Base-by-base conservation (phyloP, 2,888 invertebrate genomes). In the Dryadula phaetusa region DNA sequence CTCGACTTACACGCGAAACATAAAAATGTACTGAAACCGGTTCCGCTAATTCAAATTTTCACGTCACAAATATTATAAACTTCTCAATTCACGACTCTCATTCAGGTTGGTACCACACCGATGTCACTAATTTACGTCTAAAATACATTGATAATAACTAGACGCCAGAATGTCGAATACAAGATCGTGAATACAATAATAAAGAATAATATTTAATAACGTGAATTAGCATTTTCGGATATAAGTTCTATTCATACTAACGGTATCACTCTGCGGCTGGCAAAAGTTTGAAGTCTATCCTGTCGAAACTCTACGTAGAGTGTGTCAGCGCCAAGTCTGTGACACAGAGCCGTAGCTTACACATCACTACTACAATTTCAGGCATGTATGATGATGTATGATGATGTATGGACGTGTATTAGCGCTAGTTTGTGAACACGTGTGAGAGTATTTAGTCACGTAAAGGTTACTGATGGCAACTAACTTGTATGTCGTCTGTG, bases 401-500 rank as follows among this genome's bases (percentile, higher is more conserved):
- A n/a, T n/a, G n/a, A n/a, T 16, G 22, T 20, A 37, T 18, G 10
- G 2, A 18, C 3, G 14, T 56, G n/a, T 6, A 20, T 20, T 6
- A 34, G 34, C 61, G n/a, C 22, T 14, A 25, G 14, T 46, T 40
- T 20, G 18, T 47, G 64, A 28, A 12, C 56, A 47, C 64, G 63
- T 44, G 54, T 25, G 42, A n/a, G 16, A 42, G 40, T 28, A 47
- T 46, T 20, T 44, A 44, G 28, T 62, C 34, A 20, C 20, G 42
- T 42, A 53, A 40, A 47, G 53, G 60, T 63, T 62, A 63, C 62
- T 53, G 18, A n/a, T n/a, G 60, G 34, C 42, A 37, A 72, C 72
- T 74, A 22, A 72, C 73, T 62, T 62, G 63, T 64, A 73, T 72
- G 66, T 74, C 70, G 69, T 1, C 32, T 32, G 3, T n/a, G 22